These are phyloP conservation scores for Callyntrura sp. DNA, from an alignment of 2,888 invertebrate genomes.

Conservation along the genomic window DNA sequence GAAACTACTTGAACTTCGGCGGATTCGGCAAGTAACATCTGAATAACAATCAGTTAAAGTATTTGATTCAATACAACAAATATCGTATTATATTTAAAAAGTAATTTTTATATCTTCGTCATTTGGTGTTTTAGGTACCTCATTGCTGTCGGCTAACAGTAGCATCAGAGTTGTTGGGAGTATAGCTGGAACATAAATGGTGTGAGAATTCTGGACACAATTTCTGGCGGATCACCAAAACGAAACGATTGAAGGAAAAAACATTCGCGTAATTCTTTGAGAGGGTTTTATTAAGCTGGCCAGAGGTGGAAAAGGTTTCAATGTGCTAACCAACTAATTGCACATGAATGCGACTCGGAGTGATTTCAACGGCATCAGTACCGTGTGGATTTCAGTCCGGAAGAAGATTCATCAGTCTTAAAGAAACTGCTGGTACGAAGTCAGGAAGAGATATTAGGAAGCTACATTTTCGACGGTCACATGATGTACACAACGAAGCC, in stretches of 20 bases:
- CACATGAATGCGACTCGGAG: conserved; percentile 74
- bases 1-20: too few species aligned
- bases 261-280: conserved; percentile 11
- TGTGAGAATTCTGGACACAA: background rate
- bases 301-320: conserved; percentile 53
- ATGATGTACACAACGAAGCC: conserved; percentile 89
- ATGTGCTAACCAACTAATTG: conserved; percentile 80
- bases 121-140: background rate
- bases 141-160: background rate
- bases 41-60: too few species aligned
- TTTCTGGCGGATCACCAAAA: background rate
- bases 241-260: too few species aligned
- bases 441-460: conserved; percentile 87
- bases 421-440: conserved; percentile 88
- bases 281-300: conserved; percentile 60
- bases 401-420: conserved; percentile 89
- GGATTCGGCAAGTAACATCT: too few species aligned
- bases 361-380: conserved; percentile 88
- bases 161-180: background rate
- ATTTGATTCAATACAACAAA: too few species aligned
- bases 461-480: conserved; percentile 90
- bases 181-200: background rate
- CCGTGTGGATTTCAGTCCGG: conserved; percentile 90
- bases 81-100: background rate
- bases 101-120: background rate